A percentile compares a stretch with the other conserved stretches of the same genome.
Conservation (phyloP, 1,140 invertebrate species). For the Tetragnatha versicolor region DNA sequence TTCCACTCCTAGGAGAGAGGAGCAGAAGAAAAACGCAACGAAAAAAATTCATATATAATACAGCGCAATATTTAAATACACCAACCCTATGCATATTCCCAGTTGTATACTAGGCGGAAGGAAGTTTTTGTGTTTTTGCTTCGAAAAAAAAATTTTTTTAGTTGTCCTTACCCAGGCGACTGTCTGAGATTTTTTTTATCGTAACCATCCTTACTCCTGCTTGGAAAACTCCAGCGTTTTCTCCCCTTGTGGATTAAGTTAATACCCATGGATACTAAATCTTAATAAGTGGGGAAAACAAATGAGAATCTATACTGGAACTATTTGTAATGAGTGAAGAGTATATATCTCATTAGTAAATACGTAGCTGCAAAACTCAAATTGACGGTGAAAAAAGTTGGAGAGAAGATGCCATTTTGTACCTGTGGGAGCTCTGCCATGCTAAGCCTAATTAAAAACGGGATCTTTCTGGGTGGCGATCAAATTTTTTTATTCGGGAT, state of each 20-base stretch:
- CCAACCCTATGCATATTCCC: constrained; percentile 22
- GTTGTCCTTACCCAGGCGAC: neutral
- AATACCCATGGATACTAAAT: constrained; percentile 28
- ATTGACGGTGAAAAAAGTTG: neutral
- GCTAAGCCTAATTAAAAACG: constrained; percentile 41
- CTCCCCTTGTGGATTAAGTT: constrained; percentile 30
- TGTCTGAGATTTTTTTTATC: constrained; percentile 9
- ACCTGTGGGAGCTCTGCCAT: neutral
- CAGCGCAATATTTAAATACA: neutral
- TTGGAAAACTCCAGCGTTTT: too few species aligned
- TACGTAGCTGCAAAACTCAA: neutral
- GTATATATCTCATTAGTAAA: constrained; percentile 26
- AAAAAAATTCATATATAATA: neutral
- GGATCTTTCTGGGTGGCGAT: neutral
- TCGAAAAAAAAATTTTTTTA: neutral
- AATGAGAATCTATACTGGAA: constrained; percentile 24
- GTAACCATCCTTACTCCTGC: neutral
- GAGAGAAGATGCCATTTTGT: neutral
- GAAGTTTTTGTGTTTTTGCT: neutral
- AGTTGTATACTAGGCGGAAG: neutral
- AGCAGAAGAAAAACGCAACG: neutral
- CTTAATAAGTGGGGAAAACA: constrained; percentile 35
- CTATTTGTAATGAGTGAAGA: constrained; percentile 30
- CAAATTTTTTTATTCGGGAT: neutral
- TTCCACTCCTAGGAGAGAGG: neutral